These are phyloP conservation scores for Isichthys henryi DNA, from an alignment of 2,113 vertebrate species.

Conservation along the genomic window DNA sequence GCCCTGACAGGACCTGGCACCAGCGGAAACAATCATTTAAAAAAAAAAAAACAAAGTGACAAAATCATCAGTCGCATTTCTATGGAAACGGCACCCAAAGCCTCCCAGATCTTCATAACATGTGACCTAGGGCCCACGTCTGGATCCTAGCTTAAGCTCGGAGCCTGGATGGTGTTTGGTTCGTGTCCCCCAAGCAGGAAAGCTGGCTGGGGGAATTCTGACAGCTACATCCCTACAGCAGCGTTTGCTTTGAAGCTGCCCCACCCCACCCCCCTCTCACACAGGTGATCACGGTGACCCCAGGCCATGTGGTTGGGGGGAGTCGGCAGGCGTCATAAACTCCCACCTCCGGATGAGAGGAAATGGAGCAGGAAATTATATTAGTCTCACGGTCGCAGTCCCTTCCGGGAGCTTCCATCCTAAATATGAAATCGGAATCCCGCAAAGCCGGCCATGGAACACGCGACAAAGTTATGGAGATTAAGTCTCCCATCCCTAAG, in stretches of 20 bases:
- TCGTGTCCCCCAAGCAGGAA: neutral
- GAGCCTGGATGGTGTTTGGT: neutral
- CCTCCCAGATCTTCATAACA: neutral
- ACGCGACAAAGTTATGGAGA: conserved; percentile 42
- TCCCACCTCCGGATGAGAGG: conserved; percentile 44
- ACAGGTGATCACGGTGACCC: conserved; percentile 50
- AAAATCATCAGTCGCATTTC: neutral
- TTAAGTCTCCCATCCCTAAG: conserved; percentile 47
- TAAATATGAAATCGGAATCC: conserved; percentile 45
- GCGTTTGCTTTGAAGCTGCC: neutral
- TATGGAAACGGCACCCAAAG: neutral
- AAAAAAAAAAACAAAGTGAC: neutral
- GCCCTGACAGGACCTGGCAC: conserved; percentile 5
- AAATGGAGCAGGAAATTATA: conserved; percentile 69
- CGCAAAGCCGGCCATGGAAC: conserved; percentile 16
- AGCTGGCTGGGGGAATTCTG: neutral
- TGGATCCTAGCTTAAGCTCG: neutral
- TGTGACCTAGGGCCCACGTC: neutral
- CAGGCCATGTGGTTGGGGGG: conserved; percentile 14
- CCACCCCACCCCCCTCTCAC: neutral
- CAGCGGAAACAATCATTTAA: conserved; percentile 14
- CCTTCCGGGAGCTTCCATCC: conserved; percentile 30
- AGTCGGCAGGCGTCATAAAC: conserved; percentile 42
- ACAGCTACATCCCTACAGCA: neutral
- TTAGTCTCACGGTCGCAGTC: conserved; percentile 47